Evolutionary conservation across 2,888 invertebrate genomes (phyloP), one percentile per base, ranked within the genome.

Genomic region (Tridacna gigas): DNA sequence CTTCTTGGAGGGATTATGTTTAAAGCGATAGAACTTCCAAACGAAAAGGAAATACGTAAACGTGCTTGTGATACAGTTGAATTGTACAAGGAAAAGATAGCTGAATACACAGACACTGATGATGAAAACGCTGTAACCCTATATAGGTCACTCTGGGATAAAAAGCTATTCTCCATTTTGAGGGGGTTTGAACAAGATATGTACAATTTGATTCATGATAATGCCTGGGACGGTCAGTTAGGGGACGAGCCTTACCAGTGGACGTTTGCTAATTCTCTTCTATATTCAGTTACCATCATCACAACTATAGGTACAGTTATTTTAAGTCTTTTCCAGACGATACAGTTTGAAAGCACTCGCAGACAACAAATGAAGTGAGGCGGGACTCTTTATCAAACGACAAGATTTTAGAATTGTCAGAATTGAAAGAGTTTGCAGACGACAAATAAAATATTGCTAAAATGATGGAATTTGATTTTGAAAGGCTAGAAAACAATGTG

Each of bases 261-360:
- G 97, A 97, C 97, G 0, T 97, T 97, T 94, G 97, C 97, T 25
- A 97, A 97, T 86, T 97, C 97, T 7, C 95, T 98, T n/a, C 96
- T 98, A 74, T 98, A 97, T 94, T 97, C 97, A 89, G 96, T 98
- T 92, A 97, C 97, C 74, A 96, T 97, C 91, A 97, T 98, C 92
- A 98, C 98, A 88, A 98, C 98, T 80, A 97, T 98, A 94, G 98
- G 97, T 97, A 94, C 96, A 96, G 26, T 71, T 37, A 9, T 18
- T n/a, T 71, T 48, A 47, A 20, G 12, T 26, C 45, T 48, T 37
- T 37, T 4, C 37, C 7, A 37, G 37, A 37, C 37, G 37, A 37
- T 37, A 37, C 7, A 37, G 7, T 37, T 7, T 37, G 37, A 4
- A 37, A 37, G 37, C 37, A 37, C 37, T 37, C 37, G 37, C 37